A percentile compares a stretch with the other conserved stretches of the same genome.
Evolutionary conservation across 2,113 vertebrate species (phyloP).

Genomic region (Sialia sialis): DNA sequence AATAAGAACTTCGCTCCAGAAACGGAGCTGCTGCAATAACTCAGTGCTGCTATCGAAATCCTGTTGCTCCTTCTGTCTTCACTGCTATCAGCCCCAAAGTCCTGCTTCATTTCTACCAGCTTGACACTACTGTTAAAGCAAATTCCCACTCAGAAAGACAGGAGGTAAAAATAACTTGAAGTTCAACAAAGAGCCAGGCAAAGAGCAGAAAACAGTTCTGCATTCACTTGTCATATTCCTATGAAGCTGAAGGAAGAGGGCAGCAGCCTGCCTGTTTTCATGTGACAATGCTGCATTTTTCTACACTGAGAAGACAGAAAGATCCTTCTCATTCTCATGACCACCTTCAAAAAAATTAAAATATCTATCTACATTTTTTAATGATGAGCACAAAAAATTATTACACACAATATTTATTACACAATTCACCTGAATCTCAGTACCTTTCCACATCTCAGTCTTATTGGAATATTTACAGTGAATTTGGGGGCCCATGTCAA

Average conservation of each 20-base stretch:
- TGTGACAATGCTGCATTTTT: background rate
- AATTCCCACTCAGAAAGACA: background rate
- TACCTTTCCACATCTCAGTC: background rate
- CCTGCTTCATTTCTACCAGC: background rate
- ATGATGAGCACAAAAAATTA: background rate
- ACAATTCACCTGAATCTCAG: background rate
- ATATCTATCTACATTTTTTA: background rate
- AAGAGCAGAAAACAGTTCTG: background rate
- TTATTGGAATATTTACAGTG: background rate
- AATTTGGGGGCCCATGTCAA: background rate
- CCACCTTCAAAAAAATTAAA: background rate
- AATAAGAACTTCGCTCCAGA: background rate
- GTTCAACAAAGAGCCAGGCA: background rate
- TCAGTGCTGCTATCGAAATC: background rate
- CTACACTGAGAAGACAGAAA: background rate
- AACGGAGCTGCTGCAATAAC: background rate
- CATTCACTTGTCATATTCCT: rapidly evolving
- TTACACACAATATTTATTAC: background rate
- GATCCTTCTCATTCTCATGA: background rate
- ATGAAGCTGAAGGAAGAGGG: background rate
- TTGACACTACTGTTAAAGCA: background rate
- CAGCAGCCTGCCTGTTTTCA: background rate
- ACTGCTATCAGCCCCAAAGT: background rate
- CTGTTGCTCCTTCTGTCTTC: background rate
- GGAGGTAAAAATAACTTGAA: background rate